These are phyloP conservation scores for Athalia circularis DNA, from an alignment of 2,888 invertebrate genomes.

Conservation along the genomic window DNA sequence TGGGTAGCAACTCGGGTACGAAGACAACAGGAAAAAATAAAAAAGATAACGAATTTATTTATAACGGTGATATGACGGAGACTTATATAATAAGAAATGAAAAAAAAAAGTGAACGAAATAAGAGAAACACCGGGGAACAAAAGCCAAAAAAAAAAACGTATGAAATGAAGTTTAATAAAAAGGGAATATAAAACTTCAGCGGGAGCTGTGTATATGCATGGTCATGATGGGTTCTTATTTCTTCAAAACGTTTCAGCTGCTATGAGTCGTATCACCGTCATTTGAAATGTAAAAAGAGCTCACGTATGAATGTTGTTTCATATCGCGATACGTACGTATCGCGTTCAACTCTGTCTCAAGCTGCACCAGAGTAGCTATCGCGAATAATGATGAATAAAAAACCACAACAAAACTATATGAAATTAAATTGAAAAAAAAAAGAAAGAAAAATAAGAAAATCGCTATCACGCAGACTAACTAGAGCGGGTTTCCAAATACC, in stretches of 20 bases:
- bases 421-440: no score
- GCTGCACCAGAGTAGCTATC: background rate
- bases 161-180: no score
- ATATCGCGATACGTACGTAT: background rate
- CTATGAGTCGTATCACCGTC: background rate
- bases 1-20: background rate
- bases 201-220: background rate
- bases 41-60: no score
- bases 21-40: background rate
- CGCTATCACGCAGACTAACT: no score
- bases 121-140: background rate
- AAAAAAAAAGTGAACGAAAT: background rate
- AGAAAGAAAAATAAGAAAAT: no score
- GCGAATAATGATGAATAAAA: background rate
- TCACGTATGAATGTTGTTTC: slow-evolving; percentile 47
- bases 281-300: slow-evolving; percentile 18
- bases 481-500: no score
- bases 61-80: background rate
- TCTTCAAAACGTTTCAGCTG: slow-evolving; percentile 17
- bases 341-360: no score
- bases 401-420: background rate
- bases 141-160: background rate
- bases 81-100: background rate
- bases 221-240: slow-evolving; percentile 28
- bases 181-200: background rate